Evolutionary conservation across 1,140 invertebrate species (phyloP).

Genomic region (Drosophila nannoptera): DNA sequence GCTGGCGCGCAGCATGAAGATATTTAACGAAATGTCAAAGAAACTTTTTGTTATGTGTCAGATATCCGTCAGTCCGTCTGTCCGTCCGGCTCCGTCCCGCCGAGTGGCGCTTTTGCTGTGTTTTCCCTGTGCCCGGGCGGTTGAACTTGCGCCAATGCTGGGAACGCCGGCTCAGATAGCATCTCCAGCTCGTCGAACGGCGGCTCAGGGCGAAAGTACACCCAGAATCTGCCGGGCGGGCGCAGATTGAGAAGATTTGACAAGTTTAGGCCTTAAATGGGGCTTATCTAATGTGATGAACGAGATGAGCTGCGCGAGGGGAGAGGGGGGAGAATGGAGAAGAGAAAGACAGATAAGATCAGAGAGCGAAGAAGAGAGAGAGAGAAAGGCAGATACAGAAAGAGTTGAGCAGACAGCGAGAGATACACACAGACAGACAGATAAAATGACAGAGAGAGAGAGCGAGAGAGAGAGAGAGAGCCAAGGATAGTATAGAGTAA

Average conservation of each 20-base stretch:
- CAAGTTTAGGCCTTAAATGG: too few species aligned
- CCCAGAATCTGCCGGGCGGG: neutral
- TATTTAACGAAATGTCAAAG: constrained; percentile 25
- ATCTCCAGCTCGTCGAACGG: neutral
- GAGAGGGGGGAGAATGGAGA: neutral
- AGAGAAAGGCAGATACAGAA: neutral
- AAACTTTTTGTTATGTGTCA: constrained; percentile 37
- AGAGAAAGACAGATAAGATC: neutral
- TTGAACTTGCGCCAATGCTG: constrained; percentile 28
- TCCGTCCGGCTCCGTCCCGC: neutral
- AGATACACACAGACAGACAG: too few species aligned
- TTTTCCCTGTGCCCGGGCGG: constrained; percentile 20
- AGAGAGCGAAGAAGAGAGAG: neutral
- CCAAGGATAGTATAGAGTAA: neutral
- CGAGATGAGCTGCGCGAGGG: too few species aligned
- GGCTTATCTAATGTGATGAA: too few species aligned
- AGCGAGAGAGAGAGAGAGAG: neutral
- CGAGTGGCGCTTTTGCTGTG: neutral
- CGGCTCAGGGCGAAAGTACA: neutral
- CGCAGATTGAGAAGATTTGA: neutral
- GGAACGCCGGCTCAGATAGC: constrained; percentile 10
- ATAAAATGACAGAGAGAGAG: too few species aligned
- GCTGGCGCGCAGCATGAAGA: neutral
- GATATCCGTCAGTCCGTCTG: constrained; percentile 2
- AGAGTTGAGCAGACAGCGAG: too few species aligned